Evolutionary conservation across 2,113 vertebrate genomes (phyloP), one percentile per base, ranked within the genome.

Genomic region (Pelvicachromis taeniatus): DNA sequence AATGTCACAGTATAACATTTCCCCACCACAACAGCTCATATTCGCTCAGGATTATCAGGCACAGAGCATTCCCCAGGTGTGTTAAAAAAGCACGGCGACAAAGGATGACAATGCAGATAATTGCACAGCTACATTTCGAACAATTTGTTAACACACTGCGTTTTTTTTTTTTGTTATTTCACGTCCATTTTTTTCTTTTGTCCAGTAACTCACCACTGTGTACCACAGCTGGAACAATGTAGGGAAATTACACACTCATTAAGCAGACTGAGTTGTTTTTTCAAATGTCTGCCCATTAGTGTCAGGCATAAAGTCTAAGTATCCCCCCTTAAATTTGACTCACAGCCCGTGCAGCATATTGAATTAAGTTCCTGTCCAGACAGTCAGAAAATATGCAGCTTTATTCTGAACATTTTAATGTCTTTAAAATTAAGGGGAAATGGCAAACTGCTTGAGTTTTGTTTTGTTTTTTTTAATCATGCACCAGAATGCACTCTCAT

Each of bases 1-100:
- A 95, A 95, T 94, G 93, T 95, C 93, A 95, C 85, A 73, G 86
- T 80, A 9, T 91, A 90, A 88, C 91, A 87, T 93, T 93, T 93
- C 75, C 88, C 55, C 61, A 54, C 78, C 59, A 82, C 50, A 89
- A 55, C 85, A 87, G 85, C 86, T 88, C 83, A 80, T 84, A 89
- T 90, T 89, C 70, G 70, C 56, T 88, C 82, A 45, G 42, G 48
- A 90, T 85, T 85, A 90, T 90, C 89, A 82, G 83, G n/a, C 82
- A 19, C 56, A 1, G 5, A 75, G 79, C 59, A 48, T 85, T 75
- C 54, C 81, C 84, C 83, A 80, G 77, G 86, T 89, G 87, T 84
- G 78, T 77, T 85, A 75, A 82, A 88, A 88, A 84, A 68, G 6
- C 45, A 54, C 2, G 2, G 23, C n/a, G 3, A 90, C 83, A 88